These are phyloP conservation scores for Diorhabda carinulata DNA, from an alignment of 1,140 invertebrate genomes.

Conservation along the genomic window DNA sequence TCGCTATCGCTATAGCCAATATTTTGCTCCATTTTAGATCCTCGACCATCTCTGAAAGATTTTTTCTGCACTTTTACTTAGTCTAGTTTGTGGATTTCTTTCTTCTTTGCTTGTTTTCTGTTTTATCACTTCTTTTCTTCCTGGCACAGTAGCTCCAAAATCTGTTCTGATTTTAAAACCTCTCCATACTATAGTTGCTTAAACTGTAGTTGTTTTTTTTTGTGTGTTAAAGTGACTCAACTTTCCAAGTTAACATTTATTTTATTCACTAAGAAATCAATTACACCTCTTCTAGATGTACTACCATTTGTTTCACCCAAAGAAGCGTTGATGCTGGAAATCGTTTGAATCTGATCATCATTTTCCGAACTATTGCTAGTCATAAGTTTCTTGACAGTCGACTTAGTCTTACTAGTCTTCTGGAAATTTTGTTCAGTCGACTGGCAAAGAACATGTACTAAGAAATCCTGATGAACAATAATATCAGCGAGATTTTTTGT, in stretches of 20 bases:
- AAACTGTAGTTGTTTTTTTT: too few species aligned
- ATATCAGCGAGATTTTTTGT: background rate
- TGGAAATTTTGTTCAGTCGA: background rate
- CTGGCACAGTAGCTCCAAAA: background rate
- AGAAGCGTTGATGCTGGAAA: too few species aligned
- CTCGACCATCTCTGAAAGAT: background rate
- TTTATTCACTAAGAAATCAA: too few species aligned
- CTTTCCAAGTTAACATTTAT: too few species aligned
- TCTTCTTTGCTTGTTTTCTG: background rate
- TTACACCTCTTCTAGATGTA: too few species aligned
- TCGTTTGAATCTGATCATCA: too few species aligned
- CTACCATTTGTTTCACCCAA: too few species aligned
- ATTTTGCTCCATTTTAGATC: background rate
- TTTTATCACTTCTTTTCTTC: background rate
- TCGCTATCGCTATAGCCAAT: background rate
- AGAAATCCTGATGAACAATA: background rate
- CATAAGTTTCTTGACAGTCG: background rate
- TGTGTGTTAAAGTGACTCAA: too few species aligned
- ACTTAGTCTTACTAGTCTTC: background rate
- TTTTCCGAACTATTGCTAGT: too few species aligned
- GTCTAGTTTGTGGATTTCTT: background rate
- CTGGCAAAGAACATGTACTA: background rate
- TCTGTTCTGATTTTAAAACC: too few species aligned
- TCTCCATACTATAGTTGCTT: too few species aligned
- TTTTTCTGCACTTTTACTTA: background rate